Percentiles rank a stretch among this genome's conserved stretches.
Evolutionary conservation across 2,113 vertebrate species (phyloP).

Genomic region (Ranitomeya variabilis): DNA sequence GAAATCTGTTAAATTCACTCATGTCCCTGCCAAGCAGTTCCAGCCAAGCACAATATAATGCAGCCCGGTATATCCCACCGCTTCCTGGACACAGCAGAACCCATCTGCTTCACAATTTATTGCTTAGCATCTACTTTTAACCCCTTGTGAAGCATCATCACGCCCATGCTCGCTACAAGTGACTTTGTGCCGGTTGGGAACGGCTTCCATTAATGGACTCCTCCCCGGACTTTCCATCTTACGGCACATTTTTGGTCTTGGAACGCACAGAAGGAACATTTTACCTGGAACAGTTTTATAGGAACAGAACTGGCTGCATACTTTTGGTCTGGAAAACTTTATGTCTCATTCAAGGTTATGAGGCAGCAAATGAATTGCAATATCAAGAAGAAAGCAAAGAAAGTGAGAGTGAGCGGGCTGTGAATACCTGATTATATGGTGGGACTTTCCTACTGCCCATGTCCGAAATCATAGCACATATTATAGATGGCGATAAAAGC

Average conservation of each 20-base stretch:
- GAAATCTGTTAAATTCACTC: conserved; percentile 16
- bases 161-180: neutral
- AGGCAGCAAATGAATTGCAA: neutral
- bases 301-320: conserved; percentile 55
- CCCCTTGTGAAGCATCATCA: neutral
- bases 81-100: conserved; percentile 57
- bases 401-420: neutral
- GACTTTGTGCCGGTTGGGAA: conserved; percentile 2
- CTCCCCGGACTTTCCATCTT: conserved; percentile 58
- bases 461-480: no score
- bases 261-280: conserved; percentile 38
- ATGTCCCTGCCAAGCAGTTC: neutral
- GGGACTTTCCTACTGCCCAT: neutral
- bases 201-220: conserved; percentile 58
- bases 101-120: neutral
- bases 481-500: neutral
- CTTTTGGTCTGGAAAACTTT: neutral
- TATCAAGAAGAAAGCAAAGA: neutral
- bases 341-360: conserved; percentile 2
- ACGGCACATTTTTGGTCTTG: conserved; percentile 58
- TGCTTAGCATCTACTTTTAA: neutral
- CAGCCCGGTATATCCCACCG: neutral
- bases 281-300: conserved; percentile 56
- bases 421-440: neutral
- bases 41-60: conserved; percentile 37